Base-by-base conservation (phyloP, 1,140 invertebrate genomes). In the Conus ventricosus region DNA sequence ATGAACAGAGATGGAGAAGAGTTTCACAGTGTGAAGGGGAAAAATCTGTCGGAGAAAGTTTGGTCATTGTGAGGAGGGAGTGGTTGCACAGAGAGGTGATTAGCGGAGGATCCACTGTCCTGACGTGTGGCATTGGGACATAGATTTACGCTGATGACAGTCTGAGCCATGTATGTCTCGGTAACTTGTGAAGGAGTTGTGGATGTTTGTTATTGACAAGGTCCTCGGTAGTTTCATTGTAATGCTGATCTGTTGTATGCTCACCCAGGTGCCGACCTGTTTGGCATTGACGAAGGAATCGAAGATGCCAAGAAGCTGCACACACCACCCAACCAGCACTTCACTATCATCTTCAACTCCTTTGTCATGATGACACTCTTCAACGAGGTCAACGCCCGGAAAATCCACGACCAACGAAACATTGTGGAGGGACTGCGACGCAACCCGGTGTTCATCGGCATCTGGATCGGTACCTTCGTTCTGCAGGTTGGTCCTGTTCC, bases 291-390 rank as follows among this genome's bases (percentile, higher is more conserved):
- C 90, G 97, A 97, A 90, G 98, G 98, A 88, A 87, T 78, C 20
- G 96, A 97, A 86, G 96, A 96, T 87, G 92, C 81, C 88, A 92
- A 89, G 84, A 93, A 91, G 91, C 97, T 97, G 67, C 96, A 97
- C 92, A 95, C 97, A 51, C 97, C 97, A 90, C 98, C 99, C 75
- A 97, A 98, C 76, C 97, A 98, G 96, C 99, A 99, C 96, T 99
- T 99, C 96, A 99, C 99, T 13, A 97, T 99, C 93, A 99, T 99
- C 94, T 99, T 99, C 96, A 99, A 99, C 96, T 98, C 98, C 27
- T 99, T 99, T 96, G 99, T 99, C 85, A 99, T 99, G 98, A 99
- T 99, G 99, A 99, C 99, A 27, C 96, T 99, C 63, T 99, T 99
- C 96, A 99, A 99, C 96, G 99, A 99, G 96, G 98, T 99, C 94